Evolutionary conservation across 2,888 invertebrate genomes (phyloP), one percentile per base, ranked within the genome.

Genomic region (Isotomurus palustris): DNA sequence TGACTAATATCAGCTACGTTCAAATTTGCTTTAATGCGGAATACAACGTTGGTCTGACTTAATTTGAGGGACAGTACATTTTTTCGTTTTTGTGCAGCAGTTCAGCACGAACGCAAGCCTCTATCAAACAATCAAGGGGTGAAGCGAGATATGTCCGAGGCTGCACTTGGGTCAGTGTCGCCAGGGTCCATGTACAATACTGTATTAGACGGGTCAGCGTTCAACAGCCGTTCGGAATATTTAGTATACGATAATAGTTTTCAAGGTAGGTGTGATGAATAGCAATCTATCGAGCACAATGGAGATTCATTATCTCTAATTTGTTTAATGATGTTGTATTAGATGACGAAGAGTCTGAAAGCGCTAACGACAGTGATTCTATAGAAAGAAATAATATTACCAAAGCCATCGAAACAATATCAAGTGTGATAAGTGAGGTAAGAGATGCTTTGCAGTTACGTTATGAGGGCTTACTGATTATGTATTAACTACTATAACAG

Each of bases 331-430:
- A 17, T 36, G 49, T 50, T 53, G 47, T 45, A n/a, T 22, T 40
- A 67, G 69, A 68, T 24, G 69, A 69, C 40, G 69, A 69, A 48
- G 69, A 63, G 36, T 68, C 69, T 8, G 69, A 69, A 56, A 68
- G 69, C 58, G 64, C 64, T 25, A 63, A 61, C 28, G 69, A 69
- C 59, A 65, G 56, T 47, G 68, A 68, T 55, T 53, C 61, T 14
- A 51, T 61, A 0, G 68, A 69, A 55, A 38, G 86, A 64, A 84
- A 84, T 50, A 77, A 83, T 21, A 83, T 85, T 50, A 84, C 85
- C 32, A 85, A 85, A 75, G 87, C 88, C 0, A 78, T 88, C 70
- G 87, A 88, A 71, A 81, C 84, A 44, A 82, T 86, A 77, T 83
- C 84, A 40, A 81, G 81, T 74, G 79, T 80, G 62, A 66, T 69